A percentile compares a stretch with the other conserved stretches of the same genome.
These are phyloP conservation scores for Drosophila robusta DNA, from an alignment of 2,888 invertebrate species.

Conservation along the genomic window DNA sequence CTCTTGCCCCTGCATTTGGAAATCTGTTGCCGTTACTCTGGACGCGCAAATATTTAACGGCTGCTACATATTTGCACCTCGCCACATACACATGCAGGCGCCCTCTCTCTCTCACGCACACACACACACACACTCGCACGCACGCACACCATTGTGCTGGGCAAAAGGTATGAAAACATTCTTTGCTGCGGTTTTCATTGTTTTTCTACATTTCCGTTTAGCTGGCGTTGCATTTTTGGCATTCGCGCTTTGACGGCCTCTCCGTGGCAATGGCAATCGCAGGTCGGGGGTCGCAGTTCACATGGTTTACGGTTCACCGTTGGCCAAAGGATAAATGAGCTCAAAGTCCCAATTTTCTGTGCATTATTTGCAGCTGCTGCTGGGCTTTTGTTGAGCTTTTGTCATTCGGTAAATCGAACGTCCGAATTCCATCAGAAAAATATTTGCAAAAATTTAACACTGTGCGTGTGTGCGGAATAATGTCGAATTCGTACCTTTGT, in stretches of 20 bases:
- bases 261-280: conserved; percentile 21
- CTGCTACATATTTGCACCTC: conserved; percentile 75
- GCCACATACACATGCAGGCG: conserved; percentile 42
- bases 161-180: conserved; percentile 75
- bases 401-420: conserved; percentile 24
- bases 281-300: conserved; percentile 7
- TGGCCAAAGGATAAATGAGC: conserved; percentile 12
- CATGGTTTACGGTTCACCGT: conserved; percentile 5
- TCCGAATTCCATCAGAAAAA: not conserved
- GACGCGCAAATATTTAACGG: conserved; percentile 77
- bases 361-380: conserved; percentile 52
- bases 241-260: conserved; percentile 68
- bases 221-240: conserved; percentile 74
- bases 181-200: conserved; percentile 76
- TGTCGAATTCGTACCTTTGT: too few species aligned
- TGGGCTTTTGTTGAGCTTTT: conserved; percentile 6
- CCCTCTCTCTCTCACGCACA: conserved; percentile 10
- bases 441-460: too few species aligned
- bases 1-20: conserved; percentile 44
- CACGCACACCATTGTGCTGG: conserved; percentile 13
- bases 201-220: conserved; percentile 71
- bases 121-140: conserved; percentile 5
- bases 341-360: conserved; percentile 31
- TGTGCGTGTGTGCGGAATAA: too few species aligned
- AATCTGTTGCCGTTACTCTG: conserved; percentile 67